Evolutionary conservation across 2,888 invertebrate species (phyloP), one percentile per base, ranked within the genome.

Genomic region (Rhagonycha lutea): DNA sequence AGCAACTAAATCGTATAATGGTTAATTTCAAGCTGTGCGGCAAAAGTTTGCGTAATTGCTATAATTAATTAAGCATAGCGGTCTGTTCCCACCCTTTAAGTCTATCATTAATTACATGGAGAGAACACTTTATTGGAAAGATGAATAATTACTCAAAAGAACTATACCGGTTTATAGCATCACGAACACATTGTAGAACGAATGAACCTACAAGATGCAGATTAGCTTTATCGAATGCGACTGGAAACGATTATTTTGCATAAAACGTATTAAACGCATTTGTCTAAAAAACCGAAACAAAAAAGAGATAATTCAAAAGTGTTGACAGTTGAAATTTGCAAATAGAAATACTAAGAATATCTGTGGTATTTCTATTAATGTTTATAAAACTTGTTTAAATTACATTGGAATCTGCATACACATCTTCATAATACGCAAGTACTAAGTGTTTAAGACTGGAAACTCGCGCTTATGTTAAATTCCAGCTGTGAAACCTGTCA

Each of bases 21-120:
- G 69, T 62, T 69, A 72, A 72, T 29, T 68, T 69, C 72, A 75
- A 47, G 47, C 61, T 61, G 69, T 69, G 69, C 14, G 61, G 69
- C 61, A 32, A 61, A 75, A 75, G 75, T 75, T 75, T 72, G 72
- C 75, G 72, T 75, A 75, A 75, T 75, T 75, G 72, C 75, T 67
- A 62, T 67, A 75, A 75, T 75, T 75, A 75, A 75, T 75, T 75
- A 75, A 72, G 26, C 70, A 69, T 63, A 72, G 72, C 75, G 67
- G 75, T 47, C 75, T 32, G 67, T 76, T 76, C 65, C 76, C 76
- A 69, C 76, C 76, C 73, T 76, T 76, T 76, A 73, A 69, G 72
- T 70, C 68, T 24, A 72, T 69, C 76, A 76, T 76, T 76, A 76
- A 76, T 76, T 76, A 76, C 71, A 69, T 69, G 72, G 68, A 69